These are phyloP conservation scores for Lutraria lutraria DNA, from an alignment of 2,888 invertebrate species.

Conservation along the genomic window DNA sequence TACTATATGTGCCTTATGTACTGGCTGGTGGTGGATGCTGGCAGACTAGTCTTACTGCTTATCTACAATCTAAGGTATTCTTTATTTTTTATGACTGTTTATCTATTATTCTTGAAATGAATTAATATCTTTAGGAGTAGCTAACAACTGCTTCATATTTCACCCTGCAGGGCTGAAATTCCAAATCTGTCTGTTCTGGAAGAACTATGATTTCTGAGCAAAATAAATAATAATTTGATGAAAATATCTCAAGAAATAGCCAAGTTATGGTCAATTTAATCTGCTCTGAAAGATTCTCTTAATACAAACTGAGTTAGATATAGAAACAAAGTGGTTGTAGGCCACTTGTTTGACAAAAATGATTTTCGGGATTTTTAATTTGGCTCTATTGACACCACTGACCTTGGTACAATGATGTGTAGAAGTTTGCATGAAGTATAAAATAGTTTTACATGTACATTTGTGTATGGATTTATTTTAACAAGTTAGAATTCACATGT, in stretches of 20 bases:
- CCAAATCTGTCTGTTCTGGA: too few species aligned
- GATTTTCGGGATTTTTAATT: too few species aligned
- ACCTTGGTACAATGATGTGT: background rate
- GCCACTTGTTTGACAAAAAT: too few species aligned
- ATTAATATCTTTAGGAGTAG: background rate
- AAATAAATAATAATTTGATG: too few species aligned
- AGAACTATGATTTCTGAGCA: too few species aligned
- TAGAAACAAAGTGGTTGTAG: too few species aligned
- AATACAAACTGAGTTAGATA: too few species aligned
- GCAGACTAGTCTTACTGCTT: conserved; percentile 73
- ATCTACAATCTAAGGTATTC: conserved; percentile 72
- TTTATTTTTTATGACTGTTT: background rate
- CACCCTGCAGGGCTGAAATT: too few species aligned
- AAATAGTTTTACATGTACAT: background rate
- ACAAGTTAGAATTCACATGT: background rate
- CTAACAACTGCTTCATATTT: background rate
- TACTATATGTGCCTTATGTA: conserved; percentile 71
- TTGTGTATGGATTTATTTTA: background rate
- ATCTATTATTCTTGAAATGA: background rate
- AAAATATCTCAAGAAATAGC: too few species aligned
- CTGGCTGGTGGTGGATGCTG: conserved; percentile 83
- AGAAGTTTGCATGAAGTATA: background rate
- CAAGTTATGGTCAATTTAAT: too few species aligned
- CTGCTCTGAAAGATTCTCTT: too few species aligned
- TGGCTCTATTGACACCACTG: too few species aligned